phyloP scores from a whole-genome alignment of 2,113 vertebrate species.

The Periophthalmodon schlosseri region DNA sequence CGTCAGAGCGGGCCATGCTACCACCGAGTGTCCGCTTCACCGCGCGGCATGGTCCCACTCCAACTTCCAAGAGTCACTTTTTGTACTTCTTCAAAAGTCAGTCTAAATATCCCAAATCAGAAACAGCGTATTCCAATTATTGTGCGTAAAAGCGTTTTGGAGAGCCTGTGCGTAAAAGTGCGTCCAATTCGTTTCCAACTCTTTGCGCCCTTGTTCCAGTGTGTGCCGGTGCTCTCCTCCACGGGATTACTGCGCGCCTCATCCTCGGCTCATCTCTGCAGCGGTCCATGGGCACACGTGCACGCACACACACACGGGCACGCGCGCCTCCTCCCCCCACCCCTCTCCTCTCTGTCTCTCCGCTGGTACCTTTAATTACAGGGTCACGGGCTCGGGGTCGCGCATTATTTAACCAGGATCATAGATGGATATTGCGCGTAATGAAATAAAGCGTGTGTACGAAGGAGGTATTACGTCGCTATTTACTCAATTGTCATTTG shows the following conservation, averaged over 20 bases:
- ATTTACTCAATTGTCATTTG: not conserved
- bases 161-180: not conserved
- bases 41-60: constrained; percentile 41
- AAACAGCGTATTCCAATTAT: not conserved
- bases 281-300: not conserved
- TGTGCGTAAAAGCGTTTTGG: not conserved
- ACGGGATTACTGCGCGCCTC: constrained; percentile 51
- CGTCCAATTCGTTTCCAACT: not conserved
- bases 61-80: not conserved
- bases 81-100: not conserved
- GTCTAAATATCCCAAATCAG: not conserved
- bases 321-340: not conserved
- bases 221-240: constrained; percentile 36
- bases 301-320: not conserved
- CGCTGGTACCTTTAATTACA: constrained; percentile 46
- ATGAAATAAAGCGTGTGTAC: not conserved
- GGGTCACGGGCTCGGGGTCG: constrained; percentile 41
- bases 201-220: constrained; percentile 5
- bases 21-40: constrained; percentile 53
- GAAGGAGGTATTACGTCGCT: not conserved
- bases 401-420: constrained; percentile 33
- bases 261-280: constrained; percentile 34
- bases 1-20: constrained; percentile 62
- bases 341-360: not conserved
- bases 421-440: not conserved